Conservation (phyloP, 2,888 invertebrate species). For the Stenoptilia bipunctidactyla region DNA sequence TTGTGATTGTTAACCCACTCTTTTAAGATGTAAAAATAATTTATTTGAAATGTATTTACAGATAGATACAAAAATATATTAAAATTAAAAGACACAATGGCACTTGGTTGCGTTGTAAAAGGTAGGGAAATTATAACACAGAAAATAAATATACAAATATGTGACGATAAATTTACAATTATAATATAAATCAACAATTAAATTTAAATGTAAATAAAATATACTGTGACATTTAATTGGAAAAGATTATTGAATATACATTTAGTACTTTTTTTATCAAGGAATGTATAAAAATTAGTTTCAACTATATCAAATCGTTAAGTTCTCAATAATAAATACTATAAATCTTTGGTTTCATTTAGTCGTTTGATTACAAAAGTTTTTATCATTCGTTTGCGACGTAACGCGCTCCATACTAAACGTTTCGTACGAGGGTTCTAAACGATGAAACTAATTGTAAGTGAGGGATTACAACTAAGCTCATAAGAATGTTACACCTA, state of each 20-base stretch:
- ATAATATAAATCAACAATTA: constrained; percentile 17
- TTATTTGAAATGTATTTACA: constrained; percentile 52
- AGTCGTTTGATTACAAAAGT: constrained; percentile 52
- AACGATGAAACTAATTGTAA: neutral
- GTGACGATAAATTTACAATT: constrained; percentile 15
- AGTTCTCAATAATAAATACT: constrained; percentile 63
- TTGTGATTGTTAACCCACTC: constrained; percentile 42
- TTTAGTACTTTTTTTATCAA: constrained; percentile 12
- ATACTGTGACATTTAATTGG: constrained; percentile 19
- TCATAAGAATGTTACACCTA: constrained; percentile 26
- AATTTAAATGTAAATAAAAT: constrained; percentile 14
- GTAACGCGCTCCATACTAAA: constrained; percentile 13
- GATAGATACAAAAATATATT: constrained; percentile 57
- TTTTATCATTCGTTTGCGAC: constrained; percentile 13
- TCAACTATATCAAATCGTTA: constrained; percentile 49
- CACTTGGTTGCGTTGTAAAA: constrained; percentile 61
- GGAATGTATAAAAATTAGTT: constrained; percentile 62
- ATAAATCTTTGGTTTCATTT: constrained; percentile 66
- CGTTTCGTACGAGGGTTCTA: too few relatives aligned
- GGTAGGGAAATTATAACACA: constrained; percentile 26
- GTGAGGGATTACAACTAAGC: constrained; percentile 7
- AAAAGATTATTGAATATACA: constrained; percentile 5
- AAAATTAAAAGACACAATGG: constrained; percentile 60
- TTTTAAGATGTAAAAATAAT: constrained; percentile 29
- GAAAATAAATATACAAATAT: constrained; percentile 6